phyloP scores from a whole-genome alignment of 2,113 vertebrate species.

The Archilochus colubris region DNA sequence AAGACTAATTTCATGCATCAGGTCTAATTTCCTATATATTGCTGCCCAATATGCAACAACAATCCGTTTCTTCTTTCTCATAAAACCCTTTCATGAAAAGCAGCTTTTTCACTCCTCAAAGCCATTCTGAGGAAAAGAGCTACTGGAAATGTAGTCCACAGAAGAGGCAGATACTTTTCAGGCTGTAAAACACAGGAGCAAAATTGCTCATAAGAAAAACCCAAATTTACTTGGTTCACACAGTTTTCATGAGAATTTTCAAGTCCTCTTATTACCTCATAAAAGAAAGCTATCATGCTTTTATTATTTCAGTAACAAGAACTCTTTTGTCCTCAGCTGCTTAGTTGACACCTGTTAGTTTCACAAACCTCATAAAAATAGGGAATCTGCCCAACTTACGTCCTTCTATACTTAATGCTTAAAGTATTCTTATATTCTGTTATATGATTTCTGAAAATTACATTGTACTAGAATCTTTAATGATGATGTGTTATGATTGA shows the following conservation, averaged over 20 bases:
- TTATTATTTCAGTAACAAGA: background rate
- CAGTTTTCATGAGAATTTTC: background rate
- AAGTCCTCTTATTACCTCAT: background rate
- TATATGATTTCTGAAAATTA: background rate
- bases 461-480: background rate
- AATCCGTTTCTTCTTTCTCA: background rate
- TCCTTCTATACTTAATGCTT: background rate
- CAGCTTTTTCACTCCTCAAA: background rate
- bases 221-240: background rate
- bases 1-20: background rate
- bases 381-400: background rate
- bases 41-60: rapidly evolving
- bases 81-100: background rate
- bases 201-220: background rate
- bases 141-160: background rate
- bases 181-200: background rate
- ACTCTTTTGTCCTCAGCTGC: background rate
- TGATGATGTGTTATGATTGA: background rate
- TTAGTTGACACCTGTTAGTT: background rate
- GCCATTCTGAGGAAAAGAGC: background rate
- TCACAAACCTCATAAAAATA: background rate
- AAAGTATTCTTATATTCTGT: background rate
- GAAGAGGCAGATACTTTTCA: background rate
- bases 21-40: background rate
- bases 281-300: rapidly evolving